These are phyloP conservation scores for Leptopilina syphax DNA, from an alignment of 2,888 invertebrate genomes.

Conservation along the genomic window DNA sequence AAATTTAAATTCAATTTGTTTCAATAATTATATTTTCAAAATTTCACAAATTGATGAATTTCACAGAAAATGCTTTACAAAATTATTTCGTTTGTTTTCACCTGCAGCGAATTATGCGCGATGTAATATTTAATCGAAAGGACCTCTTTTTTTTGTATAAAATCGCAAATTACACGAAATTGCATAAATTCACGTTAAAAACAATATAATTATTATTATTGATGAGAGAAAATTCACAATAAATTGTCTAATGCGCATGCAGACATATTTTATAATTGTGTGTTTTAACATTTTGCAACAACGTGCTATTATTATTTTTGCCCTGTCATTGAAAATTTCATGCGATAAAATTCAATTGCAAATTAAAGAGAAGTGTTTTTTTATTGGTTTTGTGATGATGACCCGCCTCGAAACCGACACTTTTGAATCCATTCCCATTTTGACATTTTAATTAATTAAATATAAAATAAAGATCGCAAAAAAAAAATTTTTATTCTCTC, in stretches of 20 bases:
- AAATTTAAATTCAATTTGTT: no score
- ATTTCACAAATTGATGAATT: no score
- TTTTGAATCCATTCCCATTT: not conserved
- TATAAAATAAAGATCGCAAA: no score
- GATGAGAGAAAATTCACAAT: constrained; percentile 50
- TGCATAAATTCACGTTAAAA: constrained; percentile 56
- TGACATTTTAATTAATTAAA: no score
- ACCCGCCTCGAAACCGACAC: constrained; percentile 12
- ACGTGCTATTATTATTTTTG: constrained; percentile 7
- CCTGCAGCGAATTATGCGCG: no score
- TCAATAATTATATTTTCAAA: no score
- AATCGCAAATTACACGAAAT: constrained; percentile 49
- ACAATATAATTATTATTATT: constrained; percentile 47
- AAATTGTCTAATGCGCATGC: constrained; percentile 45
- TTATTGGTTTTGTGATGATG: not conserved
- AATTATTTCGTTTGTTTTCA: no score
- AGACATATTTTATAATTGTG: constrained; percentile 13
- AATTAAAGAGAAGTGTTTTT: constrained; percentile 32
- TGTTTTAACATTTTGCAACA: constrained; percentile 1
- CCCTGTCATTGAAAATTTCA: constrained; percentile 25
- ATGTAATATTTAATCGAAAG: not conserved
- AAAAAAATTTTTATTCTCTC: not conserved
- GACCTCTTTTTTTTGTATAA: not conserved
- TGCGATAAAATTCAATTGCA: not conserved
- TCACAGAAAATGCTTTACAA: no score